Evolutionary conservation across 1,140 invertebrate genomes (phyloP).

Genomic region (Sycophila sp.): DNA sequence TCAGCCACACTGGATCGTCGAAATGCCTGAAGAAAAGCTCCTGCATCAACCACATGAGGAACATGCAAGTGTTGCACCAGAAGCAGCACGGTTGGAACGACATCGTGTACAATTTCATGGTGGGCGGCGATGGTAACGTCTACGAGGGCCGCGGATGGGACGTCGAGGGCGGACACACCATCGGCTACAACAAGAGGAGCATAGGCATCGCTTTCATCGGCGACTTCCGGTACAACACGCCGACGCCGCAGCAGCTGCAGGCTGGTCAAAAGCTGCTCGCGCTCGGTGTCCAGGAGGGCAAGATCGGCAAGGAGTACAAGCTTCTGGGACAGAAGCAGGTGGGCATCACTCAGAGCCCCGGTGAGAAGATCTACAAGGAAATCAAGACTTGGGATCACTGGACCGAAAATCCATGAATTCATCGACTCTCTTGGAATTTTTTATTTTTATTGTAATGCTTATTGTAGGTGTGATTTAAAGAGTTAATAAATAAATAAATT

Average conservation of each 20-base stretch:
- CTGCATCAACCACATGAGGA: constrained; percentile 66
- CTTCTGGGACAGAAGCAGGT: constrained; percentile 75
- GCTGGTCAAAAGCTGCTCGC: constrained; percentile 71
- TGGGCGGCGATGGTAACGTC: constrained; percentile 80
- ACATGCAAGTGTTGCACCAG: constrained; percentile 79
- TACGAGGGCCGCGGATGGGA: constrained; percentile 83
- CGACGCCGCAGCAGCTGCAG: constrained; percentile 64
- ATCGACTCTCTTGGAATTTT: too few species aligned
- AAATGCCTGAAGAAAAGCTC: constrained; percentile 66
- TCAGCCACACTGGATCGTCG: constrained; percentile 74
- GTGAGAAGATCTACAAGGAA: constrained; percentile 70
- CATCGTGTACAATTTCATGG: constrained; percentile 80
- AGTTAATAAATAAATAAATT: background rate
- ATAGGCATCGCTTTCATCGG: constrained; percentile 79
- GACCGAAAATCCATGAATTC: constrained; percentile 23
- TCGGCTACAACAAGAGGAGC: constrained; percentile 74
- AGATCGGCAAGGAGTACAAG: constrained; percentile 71
- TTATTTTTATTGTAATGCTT: background rate
- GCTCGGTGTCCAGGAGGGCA: constrained; percentile 69
- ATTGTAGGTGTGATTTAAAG: background rate
- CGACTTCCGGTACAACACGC: constrained; percentile 22
- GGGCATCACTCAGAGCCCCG: constrained; percentile 76
- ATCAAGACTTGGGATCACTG: constrained; percentile 75
- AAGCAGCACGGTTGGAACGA: constrained; percentile 73
- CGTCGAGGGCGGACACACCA: constrained; percentile 76